Percentiles rank a stretch among this genome's conserved stretches.
phyloP scores from a whole-genome alignment of 2,888 invertebrate genomes.

The Periphyllus acericola region DNA sequence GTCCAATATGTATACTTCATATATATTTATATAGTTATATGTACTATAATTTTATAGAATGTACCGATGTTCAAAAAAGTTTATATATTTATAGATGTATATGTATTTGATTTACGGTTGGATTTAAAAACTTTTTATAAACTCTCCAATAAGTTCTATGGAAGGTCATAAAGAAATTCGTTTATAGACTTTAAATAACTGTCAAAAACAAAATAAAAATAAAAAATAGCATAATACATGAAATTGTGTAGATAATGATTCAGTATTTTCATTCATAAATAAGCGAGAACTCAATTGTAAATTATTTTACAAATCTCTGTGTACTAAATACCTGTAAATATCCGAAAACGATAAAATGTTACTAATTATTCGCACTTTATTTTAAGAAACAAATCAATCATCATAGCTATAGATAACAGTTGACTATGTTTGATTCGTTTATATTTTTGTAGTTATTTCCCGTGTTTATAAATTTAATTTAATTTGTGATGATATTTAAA shows the following conservation, averaged over 20 bases:
- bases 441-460: no score
- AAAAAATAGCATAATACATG: background rate
- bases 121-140: background rate
- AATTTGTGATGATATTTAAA: no score
- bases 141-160: background rate
- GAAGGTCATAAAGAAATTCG: background rate
- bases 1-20: background rate
- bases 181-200: conserved; percentile 19
- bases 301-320: background rate
- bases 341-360: background rate
- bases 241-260: background rate
- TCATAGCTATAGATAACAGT: no score
- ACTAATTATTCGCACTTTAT: background rate
- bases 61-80: background rate
- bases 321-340: background rate
- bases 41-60: background rate
- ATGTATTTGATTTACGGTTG: background rate
- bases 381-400: background rate
- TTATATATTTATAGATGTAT: background rate
- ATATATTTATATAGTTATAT: no score
- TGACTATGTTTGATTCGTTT: no score
- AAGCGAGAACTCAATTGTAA: background rate
- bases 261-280: background rate
- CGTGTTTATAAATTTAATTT: no score
- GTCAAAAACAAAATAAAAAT: background rate